Evolutionary conservation across 1,140 invertebrate genomes (phyloP), one percentile per base, ranked within the genome.

Genomic region (Macrotrachela quadricornifera): DNA sequence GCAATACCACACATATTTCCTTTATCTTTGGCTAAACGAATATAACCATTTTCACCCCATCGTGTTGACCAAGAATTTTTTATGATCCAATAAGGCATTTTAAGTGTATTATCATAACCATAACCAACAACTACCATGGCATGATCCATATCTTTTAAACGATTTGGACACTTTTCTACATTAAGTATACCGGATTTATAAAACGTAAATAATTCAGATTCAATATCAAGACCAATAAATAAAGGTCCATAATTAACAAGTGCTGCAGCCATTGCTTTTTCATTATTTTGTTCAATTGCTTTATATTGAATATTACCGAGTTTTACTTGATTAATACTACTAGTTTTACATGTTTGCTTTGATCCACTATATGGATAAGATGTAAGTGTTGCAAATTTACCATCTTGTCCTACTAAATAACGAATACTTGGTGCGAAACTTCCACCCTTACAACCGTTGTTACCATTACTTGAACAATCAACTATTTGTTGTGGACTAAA

Each of bases 101-200:
- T 15, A 2, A 30, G 8, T 30, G 21, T 8, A 30, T 8, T 30
- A 30, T 30, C 21, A 30, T 30, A 30, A 17, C 83, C 83, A 66
- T 85, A 90, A 40, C 86, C 85, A 49, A 87, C 81, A 55, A 77
- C 75, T 8, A 86, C 64, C 3, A 88, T 90, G 57, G 84, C 87
- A 64, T 92, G 87, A 67, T 92, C 83, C 14, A 92, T 70, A 46
- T 78, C 68, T 15, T 72, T 64, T 6, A 78, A 67, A 15, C 21
- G 21, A 30, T 30, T 30, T 4, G 78, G 69, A 74, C 88, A 84
- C 10, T 75, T 62, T 1, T 71, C 67, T 46, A 81, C 78, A 57
- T 75, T 70, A 63, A 82, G 83, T 36, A 83, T 73, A 45, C 63
- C 65, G 21, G 56, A 57, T 57, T 64, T 66, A 63, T 91, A 91